phyloP scores from a whole-genome alignment of 2,113 vertebrate genomes.

The Cygnus buccinator region DNA sequence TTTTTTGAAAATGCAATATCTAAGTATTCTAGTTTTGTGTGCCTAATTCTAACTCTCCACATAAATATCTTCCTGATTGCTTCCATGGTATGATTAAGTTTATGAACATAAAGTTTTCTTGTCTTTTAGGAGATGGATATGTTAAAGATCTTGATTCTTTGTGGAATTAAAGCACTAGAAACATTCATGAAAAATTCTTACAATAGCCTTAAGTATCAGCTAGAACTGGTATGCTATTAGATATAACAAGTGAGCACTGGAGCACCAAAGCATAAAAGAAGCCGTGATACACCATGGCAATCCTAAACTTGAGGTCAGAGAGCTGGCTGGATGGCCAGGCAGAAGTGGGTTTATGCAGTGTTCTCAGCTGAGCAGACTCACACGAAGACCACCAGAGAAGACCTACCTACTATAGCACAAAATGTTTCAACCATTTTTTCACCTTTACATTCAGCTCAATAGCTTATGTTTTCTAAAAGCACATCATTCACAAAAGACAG shows the following conservation, averaged over 20 bases:
- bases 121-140: background rate
- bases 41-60: slow-evolving; percentile 1
- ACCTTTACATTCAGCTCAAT: background rate
- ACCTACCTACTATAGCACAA: background rate
- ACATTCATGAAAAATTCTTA: background rate
- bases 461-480: background rate
- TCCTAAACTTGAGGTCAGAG: background rate
- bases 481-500: background rate
- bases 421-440: background rate
- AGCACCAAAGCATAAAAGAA: background rate
- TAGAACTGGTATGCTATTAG: background rate
- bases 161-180: background rate
- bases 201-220: background rate
- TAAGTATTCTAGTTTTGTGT: slow-evolving; percentile 9
- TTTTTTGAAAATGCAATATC: background rate
- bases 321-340: too few relatives aligned
- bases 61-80: slow-evolving; percentile 16
- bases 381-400: background rate
- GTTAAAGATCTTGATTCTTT: background rate
- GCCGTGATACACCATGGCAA: background rate
- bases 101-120: background rate
- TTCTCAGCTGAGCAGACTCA: background rate
- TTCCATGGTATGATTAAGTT: background rate
- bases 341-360: background rate
- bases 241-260: background rate